Conservation (phyloP, 2,113 vertebrate genomes). For the Scophthalmus maximus region DNA sequence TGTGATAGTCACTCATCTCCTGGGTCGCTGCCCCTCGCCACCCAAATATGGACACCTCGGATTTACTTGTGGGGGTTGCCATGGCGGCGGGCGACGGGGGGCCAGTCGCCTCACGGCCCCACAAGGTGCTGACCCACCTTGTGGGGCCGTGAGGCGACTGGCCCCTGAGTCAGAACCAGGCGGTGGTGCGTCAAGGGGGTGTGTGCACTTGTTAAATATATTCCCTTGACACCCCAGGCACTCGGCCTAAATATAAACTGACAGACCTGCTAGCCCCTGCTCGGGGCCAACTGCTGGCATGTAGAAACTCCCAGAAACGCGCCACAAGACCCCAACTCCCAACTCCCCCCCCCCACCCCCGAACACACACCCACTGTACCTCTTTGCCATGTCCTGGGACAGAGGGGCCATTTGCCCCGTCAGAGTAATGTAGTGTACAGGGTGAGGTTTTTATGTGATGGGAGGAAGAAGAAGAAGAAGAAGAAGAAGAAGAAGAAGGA, state of each 20-base stretch:
- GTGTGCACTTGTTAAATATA: constrained; percentile 59
- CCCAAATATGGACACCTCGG: constrained; percentile 60
- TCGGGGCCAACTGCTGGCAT: constrained; percentile 56
- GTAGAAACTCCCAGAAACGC: constrained; percentile 60
- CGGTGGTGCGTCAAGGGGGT: constrained; percentile 17
- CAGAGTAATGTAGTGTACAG: constrained; percentile 19
- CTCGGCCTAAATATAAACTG: constrained; percentile 76
- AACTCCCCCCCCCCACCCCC: too few relatives aligned
- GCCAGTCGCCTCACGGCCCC: constrained; percentile 49
- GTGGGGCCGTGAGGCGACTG: constrained; percentile 25
- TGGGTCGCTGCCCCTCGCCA: constrained; percentile 40
- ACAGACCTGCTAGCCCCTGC: constrained; percentile 41
- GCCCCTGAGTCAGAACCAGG: constrained; percentile 44
- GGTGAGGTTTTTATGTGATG: not conserved
- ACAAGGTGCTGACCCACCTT: constrained; percentile 50
- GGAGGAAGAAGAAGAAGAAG: not conserved
- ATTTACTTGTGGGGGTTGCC: constrained; percentile 34
- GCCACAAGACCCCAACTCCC: constrained; percentile 66
- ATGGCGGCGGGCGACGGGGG: constrained; percentile 56
- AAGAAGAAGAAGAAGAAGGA: not conserved
- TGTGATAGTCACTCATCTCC: constrained; percentile 47
- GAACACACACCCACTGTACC: constrained; percentile 27
- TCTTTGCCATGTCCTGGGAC: constrained; percentile 1
- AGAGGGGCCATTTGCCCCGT: not conserved
- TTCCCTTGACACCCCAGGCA: constrained; percentile 65